Base-by-base conservation (phyloP, 1,140 invertebrate genomes). In the Delia radicum region DNA sequence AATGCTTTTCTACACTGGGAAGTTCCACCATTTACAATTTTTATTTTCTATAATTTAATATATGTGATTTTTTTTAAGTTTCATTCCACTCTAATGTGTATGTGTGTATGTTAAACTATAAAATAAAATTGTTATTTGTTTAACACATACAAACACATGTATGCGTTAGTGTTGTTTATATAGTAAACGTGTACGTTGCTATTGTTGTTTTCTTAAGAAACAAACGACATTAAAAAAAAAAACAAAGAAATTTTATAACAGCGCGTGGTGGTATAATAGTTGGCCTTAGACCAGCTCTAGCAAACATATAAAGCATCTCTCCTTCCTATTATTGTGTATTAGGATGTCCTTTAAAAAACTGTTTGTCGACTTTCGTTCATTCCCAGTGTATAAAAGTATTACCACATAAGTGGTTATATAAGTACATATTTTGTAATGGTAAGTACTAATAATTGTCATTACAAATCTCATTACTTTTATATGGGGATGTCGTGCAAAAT, bases 251-350 rank as follows among this genome's bases (percentile, higher is more conserved):
- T 69, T 69, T 69, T 69, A 69, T 37, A 24, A 21, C 65, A 69
- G n/a, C 65, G 65, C 65, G 65, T 69, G 65, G 29, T 69, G 18
- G 48, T 55, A 69, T n/a, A 69, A 37, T 37, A 15, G 65, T 69
- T 69, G 65, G 65, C 65, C 65, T 33, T 69, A 69, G 24, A 69
- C 29, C 29, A 69, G 65, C 31, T 69, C n/a, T n/a, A n/a, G n/a
- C n/a, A n/a, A n/a, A n/a, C n/a, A n/a, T n/a, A n/a, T n/a, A n/a
- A n/a, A n/a, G n/a, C n/a, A n/a, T n/a, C n/a, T 42, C 37, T 42
- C n/a, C 37, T 5, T 42, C 37, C n/a, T 5, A 15, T 55, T 55
- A 7, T 55, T 55, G 33, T 37, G 33, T 13, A 37, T 37, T 37
- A 55, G 10, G n/a, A n/a, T n/a, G n/a, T n/a, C n/a, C n/a, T n/a